Evolutionary conservation across 2,888 invertebrate species (phyloP).

Genomic region (Girardia tigrina): DNA sequence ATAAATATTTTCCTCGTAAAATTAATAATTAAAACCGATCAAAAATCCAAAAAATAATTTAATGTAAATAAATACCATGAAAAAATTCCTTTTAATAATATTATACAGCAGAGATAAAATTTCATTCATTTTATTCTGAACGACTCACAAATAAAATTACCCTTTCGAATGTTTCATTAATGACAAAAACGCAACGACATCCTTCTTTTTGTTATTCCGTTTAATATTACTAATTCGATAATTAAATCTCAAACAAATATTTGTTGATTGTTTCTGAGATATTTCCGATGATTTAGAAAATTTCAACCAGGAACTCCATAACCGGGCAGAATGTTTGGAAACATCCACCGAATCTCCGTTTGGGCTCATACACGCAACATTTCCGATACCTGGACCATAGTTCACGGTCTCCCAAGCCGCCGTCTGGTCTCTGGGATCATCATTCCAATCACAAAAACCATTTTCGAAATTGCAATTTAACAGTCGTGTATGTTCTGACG

Average conservation of each 20-base stretch:
- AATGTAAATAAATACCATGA: not conserved
- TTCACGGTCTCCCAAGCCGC: conserved; percentile 7
- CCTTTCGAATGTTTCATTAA: conserved; percentile 17
- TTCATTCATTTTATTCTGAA: too few species aligned
- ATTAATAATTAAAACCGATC: too few species aligned
- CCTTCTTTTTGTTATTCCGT: not conserved
- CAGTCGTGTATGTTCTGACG: not conserved
- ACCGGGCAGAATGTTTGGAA: conserved; percentile 19
- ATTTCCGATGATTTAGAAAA: not conserved
- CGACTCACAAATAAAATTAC: too few species aligned
- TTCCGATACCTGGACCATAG: not conserved
- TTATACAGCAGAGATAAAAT: not conserved
- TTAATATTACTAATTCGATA: not conserved
- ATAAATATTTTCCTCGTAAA: too few species aligned
- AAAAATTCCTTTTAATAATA: not conserved
- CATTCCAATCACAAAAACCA: conserved; percentile 14
- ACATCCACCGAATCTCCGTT: not conserved
- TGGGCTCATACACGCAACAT: conserved; percentile 25
- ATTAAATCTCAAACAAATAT: not conserved
- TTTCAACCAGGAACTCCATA: conserved; percentile 31
- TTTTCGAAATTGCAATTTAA: conserved; percentile 1
- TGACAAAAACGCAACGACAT: not conserved
- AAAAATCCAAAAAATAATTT: too few species aligned
- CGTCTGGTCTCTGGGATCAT: conserved; percentile 14
- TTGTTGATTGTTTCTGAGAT: not conserved